Evolutionary conservation across 2,797 vertebrate genomes (phyloP), one percentile per base, ranked within the genome.

Genomic region (Mareca penelope): DNA sequence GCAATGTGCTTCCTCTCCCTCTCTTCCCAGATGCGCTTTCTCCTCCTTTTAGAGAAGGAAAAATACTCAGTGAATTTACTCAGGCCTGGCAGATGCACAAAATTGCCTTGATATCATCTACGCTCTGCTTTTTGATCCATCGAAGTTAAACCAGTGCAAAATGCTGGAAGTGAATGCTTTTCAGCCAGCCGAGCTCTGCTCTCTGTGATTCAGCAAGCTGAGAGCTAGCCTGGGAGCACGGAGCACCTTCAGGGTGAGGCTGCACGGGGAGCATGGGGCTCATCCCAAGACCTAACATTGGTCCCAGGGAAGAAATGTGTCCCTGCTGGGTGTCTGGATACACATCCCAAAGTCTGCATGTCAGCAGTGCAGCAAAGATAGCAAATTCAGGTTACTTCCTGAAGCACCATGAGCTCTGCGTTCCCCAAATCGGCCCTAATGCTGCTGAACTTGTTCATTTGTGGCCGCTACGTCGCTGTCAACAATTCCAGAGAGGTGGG

Each of bases 121-220:
- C 56, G 42, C 14, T 94, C 68, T 76, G 52, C 40, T 61, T 73
- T 72, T 72, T 33, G 24, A 71, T 44, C 33, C 56, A 57, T 9
- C 44, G 14, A 33, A 63, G 42, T 28, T 28, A 56, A 65, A 88
- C 31, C 10, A 16, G n/a, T 22, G 55, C 46, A 65, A 55, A 79
- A 84, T 56, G 21, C 15, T 37, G 70, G 24, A 72, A 88, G 2
- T 8, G 40, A 60, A 52, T 53, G 57, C 44, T 78, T 48, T 48
- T 60, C 0, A 1, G 26, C 29, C 4, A 2, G 14, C 35, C n/a
- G n/a, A 88, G 33, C 56, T 65, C 0, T 0, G 52, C 23, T 82
- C 68, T 40, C 39, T 42, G 31, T 6, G 4, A 15, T 56, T 87
- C 39, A 92, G 23, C 64, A 14, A 75, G 29, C 50, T 46, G 12